Percentiles rank a stretch among this genome's conserved stretches.
Evolutionary conservation across 2,888 invertebrate species (phyloP).

Genomic region (Cephus pulcher): DNA sequence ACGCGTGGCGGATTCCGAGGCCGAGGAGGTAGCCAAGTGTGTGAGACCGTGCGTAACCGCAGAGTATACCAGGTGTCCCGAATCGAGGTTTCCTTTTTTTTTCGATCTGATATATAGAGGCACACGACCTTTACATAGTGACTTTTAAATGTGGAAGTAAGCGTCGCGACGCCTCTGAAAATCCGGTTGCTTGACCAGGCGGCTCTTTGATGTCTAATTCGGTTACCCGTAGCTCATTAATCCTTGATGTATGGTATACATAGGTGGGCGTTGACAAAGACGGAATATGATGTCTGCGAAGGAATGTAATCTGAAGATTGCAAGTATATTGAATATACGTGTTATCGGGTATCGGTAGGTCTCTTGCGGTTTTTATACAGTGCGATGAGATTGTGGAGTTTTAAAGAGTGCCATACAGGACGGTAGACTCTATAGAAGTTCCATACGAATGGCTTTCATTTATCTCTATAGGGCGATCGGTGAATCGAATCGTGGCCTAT

Average conservation of each 20-base stretch:
- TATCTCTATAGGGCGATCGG: slow-evolving; percentile 1
- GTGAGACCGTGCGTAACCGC: background rate
- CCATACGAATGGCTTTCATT: background rate
- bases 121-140: background rate
- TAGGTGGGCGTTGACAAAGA: background rate
- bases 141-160: background rate
- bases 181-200: background rate
- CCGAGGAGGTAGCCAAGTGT: background rate
- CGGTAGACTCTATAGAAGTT: background rate
- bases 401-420: background rate
- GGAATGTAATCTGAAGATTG: background rate
- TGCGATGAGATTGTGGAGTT: background rate
- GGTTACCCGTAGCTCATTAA: background rate
- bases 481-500: slow-evolving; percentile 2
- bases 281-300: background rate
- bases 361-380: background rate
- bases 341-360: background rate
- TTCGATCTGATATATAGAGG: background rate
- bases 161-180: background rate
- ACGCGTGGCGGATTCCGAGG: background rate
- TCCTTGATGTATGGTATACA: background rate
- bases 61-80: background rate
- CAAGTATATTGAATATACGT: background rate
- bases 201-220: background rate
- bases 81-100: background rate